Percentiles rank a stretch among this genome's conserved stretches.
Conservation (phyloP, 1,140 invertebrate genomes). For the Plectrocnemia conspersa region DNA sequence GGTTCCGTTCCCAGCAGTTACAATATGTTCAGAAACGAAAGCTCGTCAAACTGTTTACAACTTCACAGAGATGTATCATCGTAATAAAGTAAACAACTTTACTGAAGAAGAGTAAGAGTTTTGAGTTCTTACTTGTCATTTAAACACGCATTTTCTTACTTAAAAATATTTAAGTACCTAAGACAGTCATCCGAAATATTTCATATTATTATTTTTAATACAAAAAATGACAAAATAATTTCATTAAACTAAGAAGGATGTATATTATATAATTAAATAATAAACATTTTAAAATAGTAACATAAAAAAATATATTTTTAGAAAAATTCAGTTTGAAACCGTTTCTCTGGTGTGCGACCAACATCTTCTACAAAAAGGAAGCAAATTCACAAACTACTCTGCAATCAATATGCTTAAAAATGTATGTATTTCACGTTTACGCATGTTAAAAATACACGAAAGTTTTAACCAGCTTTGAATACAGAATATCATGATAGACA, state of each 20-base stretch:
- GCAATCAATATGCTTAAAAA: constrained; percentile 49
- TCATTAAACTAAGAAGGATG: background rate
- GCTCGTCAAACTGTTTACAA: constrained; percentile 51
- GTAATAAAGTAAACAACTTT: constrained; percentile 38
- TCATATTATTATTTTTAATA: constrained; percentile 10
- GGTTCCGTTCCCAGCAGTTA: constrained; percentile 59
- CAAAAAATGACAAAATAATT: constrained; percentile 3
- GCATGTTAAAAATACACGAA: no score
- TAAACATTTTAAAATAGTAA: background rate
- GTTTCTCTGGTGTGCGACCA: constrained; percentile 51
- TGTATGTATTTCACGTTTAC: constrained; percentile 39
- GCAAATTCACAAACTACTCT: constrained; percentile 38
- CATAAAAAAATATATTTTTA: constrained; percentile 28
- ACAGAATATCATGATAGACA: no score
- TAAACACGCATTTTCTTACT: constrained; percentile 7
- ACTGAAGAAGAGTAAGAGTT: constrained; percentile 51
- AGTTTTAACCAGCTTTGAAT: no score
- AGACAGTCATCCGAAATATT: no score
- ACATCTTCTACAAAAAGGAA: constrained; percentile 42
- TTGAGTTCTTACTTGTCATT: background rate
- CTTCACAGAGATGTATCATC: constrained; percentile 49
- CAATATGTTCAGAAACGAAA: constrained; percentile 57
- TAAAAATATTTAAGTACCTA: no score
- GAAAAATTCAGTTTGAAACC: constrained; percentile 45
- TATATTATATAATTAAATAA: background rate